Evolutionary conservation across 2,888 invertebrate species (phyloP), one percentile per base, ranked within the genome.

Genomic region (Abscondita cerata): DNA sequence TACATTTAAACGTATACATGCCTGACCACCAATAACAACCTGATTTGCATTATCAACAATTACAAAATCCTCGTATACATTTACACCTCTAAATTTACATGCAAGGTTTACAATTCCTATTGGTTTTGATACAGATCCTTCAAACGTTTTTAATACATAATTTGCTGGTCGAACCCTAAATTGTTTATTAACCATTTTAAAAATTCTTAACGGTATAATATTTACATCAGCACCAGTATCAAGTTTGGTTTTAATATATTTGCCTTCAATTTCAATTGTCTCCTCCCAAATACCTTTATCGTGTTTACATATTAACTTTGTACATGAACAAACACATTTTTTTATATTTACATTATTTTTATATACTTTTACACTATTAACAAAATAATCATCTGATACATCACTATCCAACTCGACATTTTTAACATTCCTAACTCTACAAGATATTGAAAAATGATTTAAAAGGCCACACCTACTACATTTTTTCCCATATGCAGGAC

Each of bases 221-320:
- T 25, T 48, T 31, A 48, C 4, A 13, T 13, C 40, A 40, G 40
- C 40, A 2, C 12, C 40, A 13, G 40, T 40, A 40, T 12, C 40
- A 13, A 40, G 15, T 15, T 11, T 40, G 4, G 15, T 15, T 40
- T 40, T 12, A 40, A 40, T 13, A 13, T n/a, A 20, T 48, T 48
- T 48, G 8, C 48, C 31, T 31, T 48, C 48, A 3, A 48, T 48
- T n/a, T 48, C 48, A 25, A 48, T 48, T n/a, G 13, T 25, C 25
- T 48, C 48, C 5, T 25, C 48, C 48, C 48, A 48, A 48, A 48
- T 25, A 25, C 8, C 13, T 19, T 48, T 48, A 25, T 2, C 13
- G 12, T 25, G 25, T 25, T 25, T 25, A 25, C 25, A 25, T 25
- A 25, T 25, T 25, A 25, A 4, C 6, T 25, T 25, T 2, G 4